Evolutionary conservation across 2,888 invertebrate genomes (phyloP).

Genomic region (Sycophila texana): DNA sequence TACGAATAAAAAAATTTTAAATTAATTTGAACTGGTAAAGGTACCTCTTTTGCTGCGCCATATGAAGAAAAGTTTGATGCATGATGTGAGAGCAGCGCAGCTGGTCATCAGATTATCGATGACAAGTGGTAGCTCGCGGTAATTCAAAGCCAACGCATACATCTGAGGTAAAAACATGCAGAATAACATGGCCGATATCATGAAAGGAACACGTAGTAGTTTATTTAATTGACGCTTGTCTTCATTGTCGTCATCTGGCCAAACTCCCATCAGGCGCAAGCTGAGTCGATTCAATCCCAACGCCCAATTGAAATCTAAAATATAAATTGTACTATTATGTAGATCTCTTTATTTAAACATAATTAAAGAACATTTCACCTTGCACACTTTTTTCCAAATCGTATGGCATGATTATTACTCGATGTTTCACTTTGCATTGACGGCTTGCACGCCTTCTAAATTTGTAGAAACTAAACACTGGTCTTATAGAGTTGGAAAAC

Average conservation of each 20-base stretch:
- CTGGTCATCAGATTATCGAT: slow-evolving; percentile 39
- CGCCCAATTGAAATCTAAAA: slow-evolving; percentile 46
- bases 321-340: background rate
- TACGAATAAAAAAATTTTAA: too few relatives aligned
- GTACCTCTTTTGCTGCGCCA: slow-evolving; percentile 28
- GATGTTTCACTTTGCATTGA: too few relatives aligned
- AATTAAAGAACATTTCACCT: background rate
- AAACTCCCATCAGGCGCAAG: slow-evolving; percentile 37
- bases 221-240: too few relatives aligned
- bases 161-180: slow-evolving; percentile 28
- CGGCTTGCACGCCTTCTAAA: too few relatives aligned
- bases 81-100: slow-evolving; percentile 1
- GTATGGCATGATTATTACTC: too few relatives aligned
- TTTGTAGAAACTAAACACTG: too few relatives aligned
- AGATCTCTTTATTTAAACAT: background rate
- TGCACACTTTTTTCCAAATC: background rate
- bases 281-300: slow-evolving; percentile 43
- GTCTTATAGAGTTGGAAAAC: too few relatives aligned
- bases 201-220: background rate
- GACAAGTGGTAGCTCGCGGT: slow-evolving; percentile 22
- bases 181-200: slow-evolving; percentile 18
- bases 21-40: too few relatives aligned
- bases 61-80: slow-evolving; percentile 31
- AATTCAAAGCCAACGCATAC: slow-evolving; percentile 12
- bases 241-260: slow-evolving; percentile 26